Conservation (phyloP, 1,140 invertebrate species). For the Nasonia giraulti region DNA sequence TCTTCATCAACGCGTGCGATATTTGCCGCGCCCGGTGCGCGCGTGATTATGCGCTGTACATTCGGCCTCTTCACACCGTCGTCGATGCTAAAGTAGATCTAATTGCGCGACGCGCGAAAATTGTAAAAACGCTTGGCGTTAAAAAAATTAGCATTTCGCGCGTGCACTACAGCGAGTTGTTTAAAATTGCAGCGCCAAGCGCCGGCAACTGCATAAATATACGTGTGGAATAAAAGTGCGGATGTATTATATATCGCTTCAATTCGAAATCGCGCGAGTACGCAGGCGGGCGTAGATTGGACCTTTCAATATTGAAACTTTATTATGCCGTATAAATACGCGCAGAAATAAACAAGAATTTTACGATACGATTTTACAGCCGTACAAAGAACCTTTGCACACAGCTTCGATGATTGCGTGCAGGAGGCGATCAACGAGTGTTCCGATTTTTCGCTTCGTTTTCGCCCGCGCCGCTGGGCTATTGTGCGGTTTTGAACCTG, state of each 20-base stretch:
- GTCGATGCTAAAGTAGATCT: not conserved
- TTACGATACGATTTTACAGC: not conserved
- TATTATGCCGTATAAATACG: not conserved
- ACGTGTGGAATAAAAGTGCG: not conserved
- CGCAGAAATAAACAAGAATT: not conserved
- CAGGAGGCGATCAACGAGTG: not conserved
- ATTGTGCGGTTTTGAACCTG: not conserved
- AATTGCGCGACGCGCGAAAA: not conserved
- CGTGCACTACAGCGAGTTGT: not conserved
- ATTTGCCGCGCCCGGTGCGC: not conserved
- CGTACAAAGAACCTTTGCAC: not conserved
- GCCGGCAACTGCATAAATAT: not conserved
- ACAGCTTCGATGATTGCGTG: not conserved
- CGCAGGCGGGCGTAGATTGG: not conserved
- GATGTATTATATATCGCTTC: not conserved
- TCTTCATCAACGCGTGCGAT: not conserved
- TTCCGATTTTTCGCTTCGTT: not conserved
- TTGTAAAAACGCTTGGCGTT: not conserved
- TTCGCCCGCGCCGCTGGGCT: not conserved
- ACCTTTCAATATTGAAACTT: not conserved
- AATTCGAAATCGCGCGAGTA: not conserved
- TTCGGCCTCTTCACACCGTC: not conserved
- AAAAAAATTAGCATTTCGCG: not conserved
- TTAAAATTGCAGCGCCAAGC: not conserved
- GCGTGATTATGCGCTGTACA: constrained; percentile 21